These are phyloP conservation scores for Cercocebus atys DNA, from an alignment of 2,113 vertebrate species.

Conservation along the genomic window DNA sequence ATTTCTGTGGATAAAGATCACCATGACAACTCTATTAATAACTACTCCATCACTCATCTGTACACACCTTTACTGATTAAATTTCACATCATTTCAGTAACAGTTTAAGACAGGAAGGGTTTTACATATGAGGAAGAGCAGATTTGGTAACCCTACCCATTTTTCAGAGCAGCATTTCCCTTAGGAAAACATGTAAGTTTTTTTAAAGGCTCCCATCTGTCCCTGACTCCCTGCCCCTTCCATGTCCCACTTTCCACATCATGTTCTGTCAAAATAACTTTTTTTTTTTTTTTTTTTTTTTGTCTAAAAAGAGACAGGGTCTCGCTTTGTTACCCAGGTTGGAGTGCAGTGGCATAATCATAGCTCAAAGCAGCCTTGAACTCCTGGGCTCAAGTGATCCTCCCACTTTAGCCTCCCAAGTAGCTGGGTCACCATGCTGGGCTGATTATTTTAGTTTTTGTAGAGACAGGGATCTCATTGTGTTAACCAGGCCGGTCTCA, in stretches of 20 bases:
- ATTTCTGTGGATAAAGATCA: background rate
- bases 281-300: too few relatives aligned
- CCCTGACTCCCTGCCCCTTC: background rate
- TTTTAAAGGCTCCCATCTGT: background rate
- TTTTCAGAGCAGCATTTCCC: constrained; percentile 1
- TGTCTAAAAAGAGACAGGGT: too few relatives aligned
- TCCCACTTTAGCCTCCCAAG: too few relatives aligned
- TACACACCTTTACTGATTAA: background rate
- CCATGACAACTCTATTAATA: background rate
- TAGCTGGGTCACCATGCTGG: too few relatives aligned
- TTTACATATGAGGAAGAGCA: background rate
- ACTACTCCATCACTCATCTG: background rate
- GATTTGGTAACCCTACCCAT: background rate
- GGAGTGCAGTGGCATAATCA: too few relatives aligned
- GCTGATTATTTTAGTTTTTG: too few relatives aligned
- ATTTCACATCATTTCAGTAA: constrained; percentile 13
- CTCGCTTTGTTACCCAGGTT: too few relatives aligned
- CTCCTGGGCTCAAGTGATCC: too few relatives aligned
- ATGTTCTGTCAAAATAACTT: background rate
- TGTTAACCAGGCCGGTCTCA: too few relatives aligned
- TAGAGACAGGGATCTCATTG: too few relatives aligned
- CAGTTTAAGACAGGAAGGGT: background rate
- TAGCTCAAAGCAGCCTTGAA: too few relatives aligned
- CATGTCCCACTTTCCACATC: background rate
- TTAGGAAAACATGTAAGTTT: background rate